These are phyloP conservation scores for Diuraphis noxia DNA, from an alignment of 1,140 invertebrate genomes.

Conservation along the genomic window DNA sequence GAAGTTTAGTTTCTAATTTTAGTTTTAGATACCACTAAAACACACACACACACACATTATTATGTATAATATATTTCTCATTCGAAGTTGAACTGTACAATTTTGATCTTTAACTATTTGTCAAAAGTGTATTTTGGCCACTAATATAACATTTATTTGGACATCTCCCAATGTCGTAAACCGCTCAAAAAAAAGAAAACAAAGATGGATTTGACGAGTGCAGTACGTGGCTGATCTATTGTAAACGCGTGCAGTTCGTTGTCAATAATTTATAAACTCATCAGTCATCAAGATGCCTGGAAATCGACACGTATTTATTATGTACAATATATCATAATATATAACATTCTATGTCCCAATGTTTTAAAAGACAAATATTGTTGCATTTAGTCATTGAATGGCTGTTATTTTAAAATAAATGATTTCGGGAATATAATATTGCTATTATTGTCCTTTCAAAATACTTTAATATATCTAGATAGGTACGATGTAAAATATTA, in stretches of 20 bases:
- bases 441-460: background rate
- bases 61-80: slow-evolving; percentile 11
- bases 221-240: background rate
- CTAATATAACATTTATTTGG: slow-evolving; percentile 42
- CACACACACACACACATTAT: background rate
- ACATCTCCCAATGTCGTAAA: background rate
- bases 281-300: background rate
- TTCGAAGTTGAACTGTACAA: background rate
- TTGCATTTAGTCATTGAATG: background rate
- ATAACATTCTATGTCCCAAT: background rate
- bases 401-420: background rate
- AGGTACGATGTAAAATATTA: background rate
- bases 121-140: slow-evolving; percentile 43
- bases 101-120: slow-evolving; percentile 34
- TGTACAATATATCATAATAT: background rate
- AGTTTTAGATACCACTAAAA: background rate
- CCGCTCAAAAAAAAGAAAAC: background rate
- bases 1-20: background rate
- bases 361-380: background rate
- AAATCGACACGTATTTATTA: background rate
- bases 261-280: slow-evolving; percentile 3
- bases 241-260: background rate
- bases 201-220: background rate
- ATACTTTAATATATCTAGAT: background rate
- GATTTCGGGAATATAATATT: background rate